Conservation (phyloP, 2,797 vertebrate genomes). For the Toxotes lorentzi region DNA sequence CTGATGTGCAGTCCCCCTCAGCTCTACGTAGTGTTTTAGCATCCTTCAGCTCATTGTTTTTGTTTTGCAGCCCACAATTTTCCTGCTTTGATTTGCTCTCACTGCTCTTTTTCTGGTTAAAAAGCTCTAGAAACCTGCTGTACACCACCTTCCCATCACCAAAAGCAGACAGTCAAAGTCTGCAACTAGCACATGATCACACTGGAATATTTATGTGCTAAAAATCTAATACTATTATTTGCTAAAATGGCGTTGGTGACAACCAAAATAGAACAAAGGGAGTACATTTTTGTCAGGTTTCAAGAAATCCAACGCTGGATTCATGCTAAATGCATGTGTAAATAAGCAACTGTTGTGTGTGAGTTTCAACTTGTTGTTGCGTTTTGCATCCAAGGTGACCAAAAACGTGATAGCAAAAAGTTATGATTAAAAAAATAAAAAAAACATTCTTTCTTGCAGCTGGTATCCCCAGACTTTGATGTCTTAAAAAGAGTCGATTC, state of each 20-base stretch:
- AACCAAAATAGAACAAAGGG: background rate
- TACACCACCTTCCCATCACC: background rate
- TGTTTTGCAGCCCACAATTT: background rate
- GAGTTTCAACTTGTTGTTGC: background rate
- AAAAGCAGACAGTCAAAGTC: background rate
- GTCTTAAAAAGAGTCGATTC: slow-evolving; percentile 78
- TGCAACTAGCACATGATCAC: no score
- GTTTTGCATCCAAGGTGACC: background rate
- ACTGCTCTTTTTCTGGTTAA: background rate
- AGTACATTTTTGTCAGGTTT: background rate
- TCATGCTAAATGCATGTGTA: background rate
- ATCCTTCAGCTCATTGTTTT: background rate
- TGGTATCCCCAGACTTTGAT: slow-evolving; percentile 81
- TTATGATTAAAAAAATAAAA: background rate
- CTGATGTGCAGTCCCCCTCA: no score
- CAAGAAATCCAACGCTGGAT: background rate
- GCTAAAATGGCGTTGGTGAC: background rate
- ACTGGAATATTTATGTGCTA: background rate
- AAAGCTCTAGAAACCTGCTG: background rate
- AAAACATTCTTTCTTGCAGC: slow-evolving; percentile 63
- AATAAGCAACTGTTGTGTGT: background rate
- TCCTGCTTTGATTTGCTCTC: no score
- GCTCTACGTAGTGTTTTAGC: background rate
- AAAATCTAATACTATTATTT: background rate
- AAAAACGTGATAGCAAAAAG: no score